Base-by-base conservation (phyloP, 2,888 invertebrate species). In the Octonoba sinensis region DNA sequence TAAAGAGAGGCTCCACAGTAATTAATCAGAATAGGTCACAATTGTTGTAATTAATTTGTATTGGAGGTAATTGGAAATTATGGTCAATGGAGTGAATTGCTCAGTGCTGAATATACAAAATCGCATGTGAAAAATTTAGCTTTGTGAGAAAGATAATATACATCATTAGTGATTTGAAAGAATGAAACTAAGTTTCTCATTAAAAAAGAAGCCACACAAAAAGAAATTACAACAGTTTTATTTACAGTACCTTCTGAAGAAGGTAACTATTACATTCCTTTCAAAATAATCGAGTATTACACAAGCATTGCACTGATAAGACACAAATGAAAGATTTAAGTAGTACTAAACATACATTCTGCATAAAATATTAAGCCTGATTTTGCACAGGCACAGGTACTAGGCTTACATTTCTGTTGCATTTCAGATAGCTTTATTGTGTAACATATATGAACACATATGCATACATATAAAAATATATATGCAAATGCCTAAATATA, bases 221-320 rank as follows among this genome's bases (percentile, higher is more conserved):
- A 24, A 6, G 67, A 79, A 79, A 79, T 74, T 74, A 81, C 81
- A 81, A 81, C 81, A 74, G 81, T 75, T 81, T 81, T 81, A 81
- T 81, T 81, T 81, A 77, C 77, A 77, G 46, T 69, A 69, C 51
- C 69, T 71, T 65, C 70, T 16, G 18, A 44, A 56, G 46, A 64
- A 62, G 70, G 77, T 77, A 71, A 77, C 77, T 77, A 77, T 70
- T 77, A 77, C 77, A 77, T 59, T 59, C 44, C 62, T 71, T 57
- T 51, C 36, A 77, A 77, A 77, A 77, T 77, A 77, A 77, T 70
- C 36, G 54, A 81, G 74, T 74, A 74, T 81, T 75, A 74, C 81
- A 81, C 74, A 70, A 73, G 81, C 81, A 81, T 81, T 81, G 81
- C 74, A 81, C 81, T 70, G 73, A 69, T 74, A 56, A 57, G 74